Conservation (phyloP, 2,797 vertebrate species). For the Tokudaia muenninki region DNA sequence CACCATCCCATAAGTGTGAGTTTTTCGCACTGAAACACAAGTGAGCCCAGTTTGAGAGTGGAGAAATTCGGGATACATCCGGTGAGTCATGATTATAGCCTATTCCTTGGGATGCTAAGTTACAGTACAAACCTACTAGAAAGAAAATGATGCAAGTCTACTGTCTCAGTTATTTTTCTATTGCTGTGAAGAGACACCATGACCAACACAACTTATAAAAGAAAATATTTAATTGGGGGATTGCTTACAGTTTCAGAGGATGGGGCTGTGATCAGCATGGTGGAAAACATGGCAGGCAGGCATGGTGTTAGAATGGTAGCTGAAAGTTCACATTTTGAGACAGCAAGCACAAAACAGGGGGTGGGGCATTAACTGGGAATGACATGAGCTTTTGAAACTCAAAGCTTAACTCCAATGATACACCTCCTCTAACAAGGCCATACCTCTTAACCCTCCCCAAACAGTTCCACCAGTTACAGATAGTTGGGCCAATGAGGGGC, state of each 20-base stretch:
- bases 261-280: background rate
- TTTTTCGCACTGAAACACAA: constrained; percentile 13
- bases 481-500: background rate
- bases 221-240: background rate
- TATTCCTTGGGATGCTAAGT: background rate
- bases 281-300: background rate
- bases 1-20: background rate
- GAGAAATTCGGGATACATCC: background rate
- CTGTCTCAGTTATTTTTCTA: background rate
- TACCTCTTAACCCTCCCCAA: background rate
- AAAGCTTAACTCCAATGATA: no score
- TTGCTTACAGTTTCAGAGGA: background rate
- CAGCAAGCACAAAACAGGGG: background rate
- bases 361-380: background rate
- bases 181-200: background rate
- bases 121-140: background rate
- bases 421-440: background rate
- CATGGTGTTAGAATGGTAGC: no score
- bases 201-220: background rate
- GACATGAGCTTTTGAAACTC: background rate
- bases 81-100: background rate
- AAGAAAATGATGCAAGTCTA: background rate
- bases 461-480: background rate
- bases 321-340: background rate
- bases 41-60: background rate